Evolutionary conservation across 2,113 vertebrate species (phyloP).

Genomic region (Gobio gobio): DNA sequence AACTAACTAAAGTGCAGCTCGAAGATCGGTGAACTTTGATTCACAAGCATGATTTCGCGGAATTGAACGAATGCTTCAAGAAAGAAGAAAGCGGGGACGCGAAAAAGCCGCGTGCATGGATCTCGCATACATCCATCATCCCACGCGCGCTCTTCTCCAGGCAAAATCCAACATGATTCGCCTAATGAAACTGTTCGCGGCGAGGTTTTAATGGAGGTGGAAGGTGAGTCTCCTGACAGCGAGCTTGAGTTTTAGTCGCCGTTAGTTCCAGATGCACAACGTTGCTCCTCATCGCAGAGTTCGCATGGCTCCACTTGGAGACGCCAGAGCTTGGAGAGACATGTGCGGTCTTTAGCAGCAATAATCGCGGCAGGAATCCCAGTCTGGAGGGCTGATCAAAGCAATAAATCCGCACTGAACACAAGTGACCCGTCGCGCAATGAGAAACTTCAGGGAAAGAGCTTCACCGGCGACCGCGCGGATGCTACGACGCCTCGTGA

Average conservation of each 20-base stretch:
- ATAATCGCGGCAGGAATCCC: constrained; percentile 66
- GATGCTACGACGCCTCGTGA: constrained; percentile 58
- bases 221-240: constrained; percentile 54
- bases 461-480: constrained; percentile 55
- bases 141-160: constrained; percentile 47
- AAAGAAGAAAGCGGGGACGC: constrained; percentile 28
- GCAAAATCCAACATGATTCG: constrained; percentile 53
- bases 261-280: constrained; percentile 55
- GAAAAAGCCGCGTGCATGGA: constrained; percentile 37
- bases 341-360: constrained; percentile 65
- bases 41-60: constrained; percentile 25
- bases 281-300: constrained; percentile 59
- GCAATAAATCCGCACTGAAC: constrained; percentile 72
- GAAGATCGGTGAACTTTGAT: constrained; percentile 22
- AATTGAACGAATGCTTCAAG: constrained; percentile 27
- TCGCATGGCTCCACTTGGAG: constrained; percentile 69
- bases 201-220: constrained; percentile 64
- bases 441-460: constrained; percentile 77
- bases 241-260: constrained; percentile 61
- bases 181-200: constrained; percentile 54
- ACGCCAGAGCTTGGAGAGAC: constrained; percentile 62
- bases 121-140: constrained; percentile 45
- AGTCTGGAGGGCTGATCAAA: constrained; percentile 67
- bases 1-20: constrained; percentile 53
- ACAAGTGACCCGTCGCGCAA: constrained; percentile 71